Percentiles rank a stretch among this genome's conserved stretches.
phyloP scores from a whole-genome alignment of 2,888 invertebrate genomes.

The Perizoma flavofasciatum region DNA sequence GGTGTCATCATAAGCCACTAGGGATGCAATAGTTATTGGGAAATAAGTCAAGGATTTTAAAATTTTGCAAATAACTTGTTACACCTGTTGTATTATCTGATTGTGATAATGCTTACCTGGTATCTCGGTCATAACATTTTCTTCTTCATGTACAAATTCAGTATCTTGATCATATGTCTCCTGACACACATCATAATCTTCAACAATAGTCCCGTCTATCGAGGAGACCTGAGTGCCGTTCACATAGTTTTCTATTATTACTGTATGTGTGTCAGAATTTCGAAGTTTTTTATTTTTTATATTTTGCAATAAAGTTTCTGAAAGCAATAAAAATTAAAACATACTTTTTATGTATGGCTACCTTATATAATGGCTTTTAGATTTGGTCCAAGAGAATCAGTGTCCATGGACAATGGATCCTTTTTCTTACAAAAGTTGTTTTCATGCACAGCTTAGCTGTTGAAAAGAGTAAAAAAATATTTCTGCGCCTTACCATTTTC shows the following conservation, averaged over 20 bases:
- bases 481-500: neutral
- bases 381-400: too few species aligned
- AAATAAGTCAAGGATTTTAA: too few species aligned
- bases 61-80: too few species aligned
- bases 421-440: too few species aligned
- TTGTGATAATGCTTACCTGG: conserved; percentile 2
- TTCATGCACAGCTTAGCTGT: too few species aligned
- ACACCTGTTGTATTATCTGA: too few species aligned
- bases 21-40: too few species aligned
- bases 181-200: neutral
- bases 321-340: neutral
- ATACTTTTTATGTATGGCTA: too few species aligned
- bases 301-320: neutral
- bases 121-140: neutral
- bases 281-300: neutral
- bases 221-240: neutral
- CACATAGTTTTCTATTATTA: conserved; percentile 5
- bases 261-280: neutral
- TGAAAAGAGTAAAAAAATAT: too few species aligned
- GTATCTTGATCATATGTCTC: conserved; percentile 2
- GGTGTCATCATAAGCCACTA: too few species aligned
- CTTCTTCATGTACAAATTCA: neutral
- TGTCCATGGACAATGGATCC: too few species aligned
- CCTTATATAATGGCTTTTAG: too few species aligned
- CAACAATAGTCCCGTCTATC: conserved; percentile 5